Evolutionary conservation across 2,113 vertebrate species (phyloP), one percentile per base, ranked within the genome.

Genomic region (Lichenostomus cassidix): DNA sequence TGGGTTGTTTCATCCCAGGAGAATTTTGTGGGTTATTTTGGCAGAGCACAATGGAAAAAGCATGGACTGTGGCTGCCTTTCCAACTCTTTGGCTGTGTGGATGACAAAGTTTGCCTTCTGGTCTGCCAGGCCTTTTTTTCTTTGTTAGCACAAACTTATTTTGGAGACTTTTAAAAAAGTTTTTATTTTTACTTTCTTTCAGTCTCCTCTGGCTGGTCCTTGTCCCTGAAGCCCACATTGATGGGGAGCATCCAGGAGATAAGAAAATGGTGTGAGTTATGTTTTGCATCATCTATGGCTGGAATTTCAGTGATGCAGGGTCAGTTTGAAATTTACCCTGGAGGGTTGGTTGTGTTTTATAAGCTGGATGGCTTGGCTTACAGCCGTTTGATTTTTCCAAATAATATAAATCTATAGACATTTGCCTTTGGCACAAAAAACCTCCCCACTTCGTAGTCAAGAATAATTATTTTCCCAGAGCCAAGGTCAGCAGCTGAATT

Each of bases 381-480:
- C 55, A 91, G 71, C 89, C 59, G 2, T 90, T 94, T 86, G 84
- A 93, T 95, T 95, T 96, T 95, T 83, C 89, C 94, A 95, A 95
- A 91, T 91, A 94, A 70, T 83, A 94, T 93, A 96, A 97, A 95
- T 93, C 90, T 96, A 94, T 95, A 96, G 87, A 92, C 87, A 39
- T 95, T 96, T 91, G 92, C 68, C 85, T 97, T 94, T 96, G 96
- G 94, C 75, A 11, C 92, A 90, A 80, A 75, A 93, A 82, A 18
- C 1, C 67, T 95, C 90, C 74, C 50, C 28, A 25, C 69, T 86
- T 89, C 75, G 22, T 93, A 97, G 92, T 95, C 89, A 90, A 89
- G 82, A 91, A 15, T 96, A 96, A 94, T 96, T 76, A 92, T 96
- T 96, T 96, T 95, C 83, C 91, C 91, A 96, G 95, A 96, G 95